Conservation (phyloP, 2,888 invertebrate species). For the Drosophila emarginata region DNA sequence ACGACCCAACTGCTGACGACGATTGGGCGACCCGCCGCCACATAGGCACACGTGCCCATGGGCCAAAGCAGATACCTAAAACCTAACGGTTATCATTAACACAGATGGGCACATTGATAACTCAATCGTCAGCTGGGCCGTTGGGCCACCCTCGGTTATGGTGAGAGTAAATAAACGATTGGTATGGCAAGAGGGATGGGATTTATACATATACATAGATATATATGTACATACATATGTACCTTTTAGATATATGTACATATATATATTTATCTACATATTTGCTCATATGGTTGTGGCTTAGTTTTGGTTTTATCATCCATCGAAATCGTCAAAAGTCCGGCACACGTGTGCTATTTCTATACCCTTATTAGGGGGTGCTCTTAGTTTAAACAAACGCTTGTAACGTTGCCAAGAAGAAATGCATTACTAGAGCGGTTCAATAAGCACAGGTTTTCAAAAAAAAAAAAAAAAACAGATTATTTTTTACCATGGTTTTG, state of each 20-base stretch:
- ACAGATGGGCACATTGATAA: constrained; percentile 65
- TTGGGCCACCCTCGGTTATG: constrained; percentile 5
- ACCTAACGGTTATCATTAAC: constrained; percentile 67
- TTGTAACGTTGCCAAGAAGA: no score
- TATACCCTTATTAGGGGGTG: constrained; percentile 8
- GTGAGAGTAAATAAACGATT: constrained; percentile 41
- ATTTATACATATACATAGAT: constrained; percentile 22
- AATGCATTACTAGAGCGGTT: no score
- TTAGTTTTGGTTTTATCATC: constrained; percentile 45
- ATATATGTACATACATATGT: not conserved
- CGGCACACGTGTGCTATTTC: constrained; percentile 62
- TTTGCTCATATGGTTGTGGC: constrained; percentile 56
- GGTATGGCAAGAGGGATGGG: constrained; percentile 2
- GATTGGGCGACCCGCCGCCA: not conserved
- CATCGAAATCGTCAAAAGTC: constrained; percentile 4
- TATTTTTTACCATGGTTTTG: no score
- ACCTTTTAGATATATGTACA: not conserved
- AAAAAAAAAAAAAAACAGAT: no score
- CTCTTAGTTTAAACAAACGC: no score
- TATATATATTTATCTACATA: constrained; percentile 6
- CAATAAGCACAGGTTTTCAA: no score
- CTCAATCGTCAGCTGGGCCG: constrained; percentile 53
- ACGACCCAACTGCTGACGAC: not conserved
- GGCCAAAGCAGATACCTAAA: not conserved
- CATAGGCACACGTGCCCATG: constrained; percentile 6